A percentile compares a stretch with the other conserved stretches of the same genome.
phyloP scores from a whole-genome alignment of 92 coral and sea anemone genomes.

The Montipora capitata region DNA sequence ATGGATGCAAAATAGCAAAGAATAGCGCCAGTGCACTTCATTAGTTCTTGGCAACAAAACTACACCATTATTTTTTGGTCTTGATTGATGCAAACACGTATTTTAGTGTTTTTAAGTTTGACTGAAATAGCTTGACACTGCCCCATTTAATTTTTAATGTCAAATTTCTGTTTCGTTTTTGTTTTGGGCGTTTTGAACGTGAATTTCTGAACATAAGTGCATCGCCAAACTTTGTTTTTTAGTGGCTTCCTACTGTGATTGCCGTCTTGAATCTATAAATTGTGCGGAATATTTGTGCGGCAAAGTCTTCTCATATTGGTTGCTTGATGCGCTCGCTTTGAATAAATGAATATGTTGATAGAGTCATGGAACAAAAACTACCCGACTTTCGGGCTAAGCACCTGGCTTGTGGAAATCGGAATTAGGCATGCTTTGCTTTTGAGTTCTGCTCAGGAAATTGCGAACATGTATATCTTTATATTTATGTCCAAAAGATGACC shows the following conservation, averaged over 20 bases:
- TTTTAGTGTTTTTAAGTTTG: too few relatives aligned
- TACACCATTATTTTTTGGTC: too few relatives aligned
- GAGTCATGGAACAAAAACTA: slow-evolving; percentile 1
- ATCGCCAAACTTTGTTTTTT: background rate
- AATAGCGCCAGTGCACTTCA: too few relatives aligned
- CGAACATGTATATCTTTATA: background rate
- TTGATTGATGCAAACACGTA: too few relatives aligned
- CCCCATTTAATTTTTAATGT: background rate
- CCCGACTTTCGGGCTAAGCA: slow-evolving; percentile 8
- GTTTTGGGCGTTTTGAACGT: slow-evolving; percentile 3
- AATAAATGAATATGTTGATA: slow-evolving; percentile 19
- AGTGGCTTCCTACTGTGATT: slow-evolving; percentile 9
- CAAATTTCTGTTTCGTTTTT: slow-evolving; percentile 8
- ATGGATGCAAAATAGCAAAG: too few relatives aligned
- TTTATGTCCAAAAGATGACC: background rate
- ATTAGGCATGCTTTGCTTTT: slow-evolving; percentile 11
- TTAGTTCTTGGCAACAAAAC: too few relatives aligned
- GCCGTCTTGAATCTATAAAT: background rate
- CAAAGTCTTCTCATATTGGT: background rate
- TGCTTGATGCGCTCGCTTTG: background rate
- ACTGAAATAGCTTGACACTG: too few relatives aligned
- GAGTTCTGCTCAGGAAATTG: background rate
- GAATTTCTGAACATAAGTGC: background rate
- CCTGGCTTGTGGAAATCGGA: slow-evolving; percentile 9
- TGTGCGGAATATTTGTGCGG: too few relatives aligned